phyloP scores from a whole-genome alignment of 2,888 invertebrate species.

The Pristionchus mayeri region DNA sequence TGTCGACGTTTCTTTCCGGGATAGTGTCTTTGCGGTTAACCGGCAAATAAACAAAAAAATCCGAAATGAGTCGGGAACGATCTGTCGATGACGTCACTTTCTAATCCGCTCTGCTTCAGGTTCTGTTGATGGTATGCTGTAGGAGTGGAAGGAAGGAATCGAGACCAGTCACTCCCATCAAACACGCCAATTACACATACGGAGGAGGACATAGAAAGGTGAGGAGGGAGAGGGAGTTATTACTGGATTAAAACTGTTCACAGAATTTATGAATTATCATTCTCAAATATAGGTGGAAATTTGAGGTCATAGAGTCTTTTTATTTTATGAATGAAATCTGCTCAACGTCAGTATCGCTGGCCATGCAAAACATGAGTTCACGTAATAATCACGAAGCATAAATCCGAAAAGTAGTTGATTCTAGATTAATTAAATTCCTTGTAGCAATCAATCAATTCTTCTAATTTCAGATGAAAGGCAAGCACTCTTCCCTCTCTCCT shows the following conservation, averaged over 20 bases:
- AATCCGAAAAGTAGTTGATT: not conserved
- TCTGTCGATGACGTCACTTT: not conserved
- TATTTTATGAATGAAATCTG: no score
- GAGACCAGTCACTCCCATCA: not conserved
- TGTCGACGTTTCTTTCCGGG: no score
- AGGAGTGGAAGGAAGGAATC: not conserved
- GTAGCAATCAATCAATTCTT: not conserved
- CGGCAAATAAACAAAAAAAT: no score
- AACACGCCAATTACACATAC: conserved; percentile 2
- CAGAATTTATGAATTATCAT: no score
- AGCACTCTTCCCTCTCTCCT: conserved; percentile 14
- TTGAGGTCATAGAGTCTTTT: no score
- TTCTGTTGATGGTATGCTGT: conserved; percentile 4
- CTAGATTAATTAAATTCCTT: not conserved
- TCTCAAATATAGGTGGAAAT: no score
- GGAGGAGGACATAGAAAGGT: conserved; percentile 2
- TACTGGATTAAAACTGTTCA: no score
- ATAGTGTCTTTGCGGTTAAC: no score
- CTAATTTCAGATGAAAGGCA: not conserved
- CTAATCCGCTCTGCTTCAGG: not conserved
- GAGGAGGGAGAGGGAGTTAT: not conserved
- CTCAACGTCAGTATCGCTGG: no score
- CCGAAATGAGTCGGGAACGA: no score
- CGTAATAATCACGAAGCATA: no score
- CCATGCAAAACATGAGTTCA: no score